Evolutionary conservation across 2,888 invertebrate species (phyloP).

Genomic region (Cerastis leucographa): DNA sequence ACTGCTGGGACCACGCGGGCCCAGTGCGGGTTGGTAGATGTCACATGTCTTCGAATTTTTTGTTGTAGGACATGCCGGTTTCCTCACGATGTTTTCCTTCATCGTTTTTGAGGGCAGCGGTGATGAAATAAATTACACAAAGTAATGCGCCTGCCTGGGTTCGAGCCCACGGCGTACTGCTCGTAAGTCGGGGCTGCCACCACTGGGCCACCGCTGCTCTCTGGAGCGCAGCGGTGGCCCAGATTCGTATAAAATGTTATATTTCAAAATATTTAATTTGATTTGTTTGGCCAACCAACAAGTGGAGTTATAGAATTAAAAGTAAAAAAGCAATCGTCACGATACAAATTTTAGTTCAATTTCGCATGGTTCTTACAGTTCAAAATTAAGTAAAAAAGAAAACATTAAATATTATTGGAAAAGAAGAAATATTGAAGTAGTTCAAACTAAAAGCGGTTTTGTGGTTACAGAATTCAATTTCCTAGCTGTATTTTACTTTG

Average conservation of each 20-base stretch:
- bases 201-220: no score
- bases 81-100: no score
- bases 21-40: no score
- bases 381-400: slow-evolving; percentile 5
- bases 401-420: slow-evolving; percentile 5
- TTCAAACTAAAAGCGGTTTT: background rate
- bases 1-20: no score
- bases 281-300: slow-evolving; percentile 15
- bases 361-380: slow-evolving; percentile 16
- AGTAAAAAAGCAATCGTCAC: slow-evolving; percentile 33
- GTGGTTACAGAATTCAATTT: background rate
- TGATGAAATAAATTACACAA: no score
- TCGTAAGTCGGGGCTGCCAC: no score
- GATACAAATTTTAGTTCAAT: slow-evolving; percentile 5
- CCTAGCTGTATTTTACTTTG: background rate
- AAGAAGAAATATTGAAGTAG: slow-evolving; percentile 1
- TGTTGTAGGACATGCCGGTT: no score
- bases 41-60: no score
- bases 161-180: no score
- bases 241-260: slow-evolving; percentile 17
- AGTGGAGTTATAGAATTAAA: slow-evolving; percentile 30
- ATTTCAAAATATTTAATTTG: slow-evolving; percentile 45
- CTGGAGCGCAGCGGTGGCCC: no score
- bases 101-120: no score
- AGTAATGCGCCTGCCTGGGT: no score